Evolutionary conservation across 1,140 invertebrate genomes (phyloP), one percentile per base, ranked within the genome.

Genomic region (Cotesia chilonis): DNA sequence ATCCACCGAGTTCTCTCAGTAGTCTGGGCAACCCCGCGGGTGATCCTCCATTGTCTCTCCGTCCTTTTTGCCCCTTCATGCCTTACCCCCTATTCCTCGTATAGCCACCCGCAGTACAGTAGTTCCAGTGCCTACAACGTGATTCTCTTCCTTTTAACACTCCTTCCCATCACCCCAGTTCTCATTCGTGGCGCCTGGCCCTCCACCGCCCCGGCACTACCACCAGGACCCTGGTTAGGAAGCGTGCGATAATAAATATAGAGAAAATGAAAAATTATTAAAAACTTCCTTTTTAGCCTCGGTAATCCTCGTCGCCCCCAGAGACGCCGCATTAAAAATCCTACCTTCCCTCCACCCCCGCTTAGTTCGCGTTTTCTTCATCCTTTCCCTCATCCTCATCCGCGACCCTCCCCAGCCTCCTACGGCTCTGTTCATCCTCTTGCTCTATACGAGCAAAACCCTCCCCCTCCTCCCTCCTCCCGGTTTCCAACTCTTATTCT

Each of bases 221-320:
- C 68, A 75, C 74, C 81, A 78, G 76, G 76, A 9, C 68, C 9
- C 63, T 70, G 17, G 85, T 85, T 85, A 85, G 85, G 83, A 86
- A 85, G 83, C 82, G 84, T 81, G 80, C 81, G 84, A 87, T 87
- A 87, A 87, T 87, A 87, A 87, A 86, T 87, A 87, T 86, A 85
- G 85, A 85, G 84, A 87, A 86, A 87, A 87, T 87, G 85, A 86
- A 87, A 87, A 87, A 87, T 87, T 86, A 87, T 87, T 85, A 87
- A 86, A 87, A 87, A 87, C 84, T 87, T 87, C 84, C 84, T 86
- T 87, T 87, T 87, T 86, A 85, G 82, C 84, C 83, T 83, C 81
- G 80, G 84, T 85, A 86, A 86, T 87, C 84, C 84, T 83, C 80
- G 83, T 81, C 81, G 84, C 82, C 82, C 83, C 85, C 81, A 83